Evolutionary conservation across 2,113 vertebrate species (phyloP).

Genomic region (Suncus etruscus): DNA sequence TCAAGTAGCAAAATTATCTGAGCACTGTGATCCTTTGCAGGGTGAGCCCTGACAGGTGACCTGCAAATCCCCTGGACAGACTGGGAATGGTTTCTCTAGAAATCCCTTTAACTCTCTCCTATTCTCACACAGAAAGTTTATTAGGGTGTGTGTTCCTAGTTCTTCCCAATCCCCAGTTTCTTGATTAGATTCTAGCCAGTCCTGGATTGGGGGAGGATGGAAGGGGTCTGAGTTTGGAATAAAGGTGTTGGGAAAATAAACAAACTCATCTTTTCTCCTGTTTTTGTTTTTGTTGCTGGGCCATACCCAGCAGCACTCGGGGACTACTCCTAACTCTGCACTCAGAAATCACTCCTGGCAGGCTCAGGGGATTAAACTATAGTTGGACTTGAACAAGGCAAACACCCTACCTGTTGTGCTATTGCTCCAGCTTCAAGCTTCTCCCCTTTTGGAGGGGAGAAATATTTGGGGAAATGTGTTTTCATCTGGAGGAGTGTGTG

Average conservation of each 20-base stretch:
- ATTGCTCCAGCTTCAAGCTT: not conserved
- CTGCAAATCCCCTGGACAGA: not conserved
- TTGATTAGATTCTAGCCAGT: not conserved
- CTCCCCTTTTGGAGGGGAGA: not conserved
- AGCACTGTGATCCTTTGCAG: not conserved
- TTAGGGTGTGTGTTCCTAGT: not conserved
- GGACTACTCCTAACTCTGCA: too few relatives aligned
- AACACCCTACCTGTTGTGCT: too few relatives aligned
- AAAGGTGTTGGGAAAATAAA: too few relatives aligned
- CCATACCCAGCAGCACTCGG: too few relatives aligned
- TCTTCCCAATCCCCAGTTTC: not conserved
- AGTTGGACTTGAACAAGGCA: too few relatives aligned
- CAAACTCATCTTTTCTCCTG: too few relatives aligned
- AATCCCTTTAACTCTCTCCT: not conserved
- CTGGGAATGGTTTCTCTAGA: not conserved
- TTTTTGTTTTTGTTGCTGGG: too few relatives aligned
- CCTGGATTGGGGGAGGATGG: not conserved
- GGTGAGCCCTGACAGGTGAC: not conserved
- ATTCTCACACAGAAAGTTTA: not conserved
- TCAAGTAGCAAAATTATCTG: not conserved
- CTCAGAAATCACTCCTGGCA: too few relatives aligned
- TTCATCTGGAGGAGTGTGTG: too few relatives aligned
- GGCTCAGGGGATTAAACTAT: too few relatives aligned
- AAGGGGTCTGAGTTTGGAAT: too few relatives aligned
- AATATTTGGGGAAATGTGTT: not conserved